Percentiles rank a stretch among this genome's conserved stretches.
Conservation (phyloP, 2,113 vertebrate genomes). For the Andinoacara biseriatus region DNA sequence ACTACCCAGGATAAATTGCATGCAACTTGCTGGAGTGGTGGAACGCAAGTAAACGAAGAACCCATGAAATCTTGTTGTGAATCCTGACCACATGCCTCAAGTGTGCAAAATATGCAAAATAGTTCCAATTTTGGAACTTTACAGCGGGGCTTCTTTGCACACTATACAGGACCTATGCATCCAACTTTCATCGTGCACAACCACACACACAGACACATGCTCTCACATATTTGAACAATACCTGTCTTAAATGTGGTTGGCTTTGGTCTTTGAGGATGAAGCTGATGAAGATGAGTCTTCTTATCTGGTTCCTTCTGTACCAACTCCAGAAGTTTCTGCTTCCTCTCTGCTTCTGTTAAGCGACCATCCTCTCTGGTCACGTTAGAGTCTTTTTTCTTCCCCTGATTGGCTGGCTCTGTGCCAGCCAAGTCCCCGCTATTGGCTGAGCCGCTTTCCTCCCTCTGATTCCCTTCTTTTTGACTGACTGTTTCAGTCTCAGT, state of each 20-base stretch:
- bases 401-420: constrained; percentile 40
- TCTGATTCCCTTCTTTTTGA: constrained; percentile 33
- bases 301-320: constrained; percentile 57
- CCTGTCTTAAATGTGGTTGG: constrained; percentile 68
- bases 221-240: constrained; percentile 27
- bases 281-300: constrained; percentile 29
- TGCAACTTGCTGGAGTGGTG: not conserved
- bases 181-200: too few species aligned
- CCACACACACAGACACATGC: not conserved
- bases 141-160: too few species aligned
- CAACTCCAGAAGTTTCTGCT: constrained; percentile 60
- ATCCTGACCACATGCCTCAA: not conserved
- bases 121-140: too few species aligned
- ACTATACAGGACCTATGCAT: too few species aligned
- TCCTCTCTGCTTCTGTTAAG: constrained; percentile 65
- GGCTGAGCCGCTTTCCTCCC: constrained; percentile 49
- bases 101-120: not conserved
- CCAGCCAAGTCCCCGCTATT: constrained; percentile 38
- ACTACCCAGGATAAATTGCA: not conserved
- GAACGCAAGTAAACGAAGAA: not conserved
- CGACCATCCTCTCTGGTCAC: constrained; percentile 8
- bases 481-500: constrained; percentile 31
- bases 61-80: not conserved
- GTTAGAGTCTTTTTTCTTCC: constrained; percentile 48
- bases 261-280: constrained; percentile 69